These are phyloP conservation scores for Galerucella calmariensis DNA, from an alignment of 2,888 invertebrate genomes.

Conservation along the genomic window DNA sequence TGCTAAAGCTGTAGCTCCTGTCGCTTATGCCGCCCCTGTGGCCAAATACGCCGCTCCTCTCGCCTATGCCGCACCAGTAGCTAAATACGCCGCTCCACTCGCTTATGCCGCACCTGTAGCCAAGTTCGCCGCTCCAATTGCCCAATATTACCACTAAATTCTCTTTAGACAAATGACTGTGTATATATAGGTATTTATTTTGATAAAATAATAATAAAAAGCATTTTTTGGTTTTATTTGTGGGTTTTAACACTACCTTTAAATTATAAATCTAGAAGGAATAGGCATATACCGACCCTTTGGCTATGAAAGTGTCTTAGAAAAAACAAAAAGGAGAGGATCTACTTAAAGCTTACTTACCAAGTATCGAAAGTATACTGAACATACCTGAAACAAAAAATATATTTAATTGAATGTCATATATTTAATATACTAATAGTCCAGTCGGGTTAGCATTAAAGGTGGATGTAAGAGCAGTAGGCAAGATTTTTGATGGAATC, in stretches of 20 bases:
- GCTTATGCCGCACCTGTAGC: slow-evolving; percentile 49
- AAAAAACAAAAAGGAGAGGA: too few relatives aligned
- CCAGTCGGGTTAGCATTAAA: too few relatives aligned
- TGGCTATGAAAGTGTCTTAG: too few relatives aligned
- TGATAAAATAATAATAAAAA: slow-evolving; percentile 17
- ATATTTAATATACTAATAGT: too few relatives aligned
- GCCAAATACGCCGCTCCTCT: slow-evolving; percentile 42
- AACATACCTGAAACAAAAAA: too few relatives aligned
- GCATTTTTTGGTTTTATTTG: background rate
- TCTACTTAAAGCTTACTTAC: too few relatives aligned
- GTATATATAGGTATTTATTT: slow-evolving; percentile 34
- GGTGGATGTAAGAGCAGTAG: too few relatives aligned
- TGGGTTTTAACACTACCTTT: background rate
- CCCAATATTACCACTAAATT: slow-evolving; percentile 33
- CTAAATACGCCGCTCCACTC: slow-evolving; percentile 55
- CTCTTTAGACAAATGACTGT: slow-evolving; percentile 16
- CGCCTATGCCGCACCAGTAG: slow-evolving; percentile 51
- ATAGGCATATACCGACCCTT: too few relatives aligned
- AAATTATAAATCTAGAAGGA: too few relatives aligned
- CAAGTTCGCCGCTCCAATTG: slow-evolving; percentile 30
- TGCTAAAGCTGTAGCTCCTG: slow-evolving; percentile 40
- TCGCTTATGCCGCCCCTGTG: slow-evolving; percentile 50
- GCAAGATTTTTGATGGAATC: too few relatives aligned
- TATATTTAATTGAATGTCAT: too few relatives aligned
- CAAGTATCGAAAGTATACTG: too few relatives aligned